Evolutionary conservation across 2,113 vertebrate genomes (phyloP).

Genomic region (Parus major): DNA sequence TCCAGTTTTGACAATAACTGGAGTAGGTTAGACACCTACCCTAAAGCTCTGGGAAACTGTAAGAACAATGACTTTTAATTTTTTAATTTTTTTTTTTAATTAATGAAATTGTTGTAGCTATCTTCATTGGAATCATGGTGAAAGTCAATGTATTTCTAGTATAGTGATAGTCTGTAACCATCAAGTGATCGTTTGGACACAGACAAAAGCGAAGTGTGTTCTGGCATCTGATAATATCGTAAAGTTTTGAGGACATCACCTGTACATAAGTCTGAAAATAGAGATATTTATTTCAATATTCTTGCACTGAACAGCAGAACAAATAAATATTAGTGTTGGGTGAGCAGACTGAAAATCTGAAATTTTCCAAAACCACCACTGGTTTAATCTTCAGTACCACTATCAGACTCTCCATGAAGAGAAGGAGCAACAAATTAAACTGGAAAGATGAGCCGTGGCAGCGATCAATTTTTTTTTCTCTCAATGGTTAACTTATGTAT

Average conservation of each 20-base stretch:
- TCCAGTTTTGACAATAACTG: background rate
- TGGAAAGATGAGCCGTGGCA: background rate
- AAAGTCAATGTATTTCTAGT: background rate
- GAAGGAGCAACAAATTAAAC: background rate
- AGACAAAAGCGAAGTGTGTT: background rate
- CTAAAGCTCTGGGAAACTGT: background rate
- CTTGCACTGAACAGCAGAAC: background rate
- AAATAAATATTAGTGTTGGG: background rate
- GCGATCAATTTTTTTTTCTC: background rate
- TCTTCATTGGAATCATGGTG: background rate
- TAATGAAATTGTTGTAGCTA: background rate
- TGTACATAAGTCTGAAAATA: background rate
- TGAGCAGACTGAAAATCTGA: background rate
- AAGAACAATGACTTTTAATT: background rate
- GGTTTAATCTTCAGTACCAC: background rate
- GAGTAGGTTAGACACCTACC: background rate
- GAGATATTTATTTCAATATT: background rate
- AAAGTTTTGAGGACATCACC: background rate
- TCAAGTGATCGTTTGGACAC: background rate
- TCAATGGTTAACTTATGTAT: background rate
- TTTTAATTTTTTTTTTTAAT: background rate
- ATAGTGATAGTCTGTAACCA: background rate
- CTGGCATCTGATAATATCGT: background rate
- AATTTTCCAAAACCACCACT: background rate
- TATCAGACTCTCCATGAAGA: background rate